phyloP scores from a whole-genome alignment of 2,888 invertebrate species.

The Psylliodes chrysocephalus region DNA sequence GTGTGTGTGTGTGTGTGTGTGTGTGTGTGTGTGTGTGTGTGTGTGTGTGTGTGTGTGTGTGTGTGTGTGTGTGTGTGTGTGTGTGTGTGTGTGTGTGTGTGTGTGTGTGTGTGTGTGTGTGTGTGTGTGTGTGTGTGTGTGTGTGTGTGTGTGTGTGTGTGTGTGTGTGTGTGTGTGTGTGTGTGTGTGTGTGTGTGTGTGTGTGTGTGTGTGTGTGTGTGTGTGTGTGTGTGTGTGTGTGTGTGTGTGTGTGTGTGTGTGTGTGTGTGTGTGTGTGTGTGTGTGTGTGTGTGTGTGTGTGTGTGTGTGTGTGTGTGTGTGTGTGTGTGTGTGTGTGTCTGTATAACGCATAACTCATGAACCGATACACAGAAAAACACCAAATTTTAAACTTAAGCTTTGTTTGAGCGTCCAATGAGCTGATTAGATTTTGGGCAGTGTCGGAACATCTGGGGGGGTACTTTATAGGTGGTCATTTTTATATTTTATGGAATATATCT shows the following conservation, averaged over 20 bases:
- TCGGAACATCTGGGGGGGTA: too few relatives aligned
- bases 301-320: not conserved
- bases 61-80: not conserved
- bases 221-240: not conserved
- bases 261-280: not conserved
- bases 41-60: not conserved
- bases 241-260: not conserved
- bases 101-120: not conserved
- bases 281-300: not conserved
- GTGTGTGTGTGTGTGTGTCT: not conserved
- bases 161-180: not conserved
- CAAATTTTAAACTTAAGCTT: too few relatives aligned
- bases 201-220: not conserved
- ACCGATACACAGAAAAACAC: too few relatives aligned
- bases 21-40: not conserved
- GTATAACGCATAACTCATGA: too few relatives aligned
- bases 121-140: not conserved
- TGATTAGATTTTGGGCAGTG: too few relatives aligned
- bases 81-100: not conserved
- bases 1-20: not conserved
- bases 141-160: not conserved
- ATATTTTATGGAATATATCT: too few relatives aligned
- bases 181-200: not conserved
- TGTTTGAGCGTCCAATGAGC: too few relatives aligned
- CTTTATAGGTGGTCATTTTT: too few relatives aligned